Percentiles rank a stretch among this genome's conserved stretches.
Evolutionary conservation across 2,797 vertebrate species (phyloP).

Genomic region (Dryobates pubescens): DNA sequence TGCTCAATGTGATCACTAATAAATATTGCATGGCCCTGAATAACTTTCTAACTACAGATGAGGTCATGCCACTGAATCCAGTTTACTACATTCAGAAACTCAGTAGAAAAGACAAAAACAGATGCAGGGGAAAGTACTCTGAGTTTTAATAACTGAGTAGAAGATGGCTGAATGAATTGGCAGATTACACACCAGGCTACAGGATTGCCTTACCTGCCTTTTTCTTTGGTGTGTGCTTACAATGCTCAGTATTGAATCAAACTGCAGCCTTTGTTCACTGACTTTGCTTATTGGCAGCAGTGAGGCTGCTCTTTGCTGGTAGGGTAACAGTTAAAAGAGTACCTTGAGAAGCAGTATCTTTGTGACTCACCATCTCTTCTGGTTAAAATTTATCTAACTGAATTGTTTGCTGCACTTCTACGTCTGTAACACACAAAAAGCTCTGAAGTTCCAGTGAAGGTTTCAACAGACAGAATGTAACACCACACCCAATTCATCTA

Average conservation of each 20-base stretch:
- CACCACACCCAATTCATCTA: not conserved
- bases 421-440: not conserved
- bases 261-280: not conserved
- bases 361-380: not conserved
- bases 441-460: not conserved
- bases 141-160: not conserved
- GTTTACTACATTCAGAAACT: not conserved
- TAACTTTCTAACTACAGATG: not conserved
- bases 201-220: not conserved
- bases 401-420: not conserved
- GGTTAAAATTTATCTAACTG: not conserved
- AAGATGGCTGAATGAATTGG: not conserved
- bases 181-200: not conserved
- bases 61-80: not conserved
- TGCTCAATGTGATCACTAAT: not conserved
- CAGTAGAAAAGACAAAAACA: not conserved
- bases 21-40: not conserved
- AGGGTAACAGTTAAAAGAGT: not conserved
- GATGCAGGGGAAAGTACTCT: fast-evolving
- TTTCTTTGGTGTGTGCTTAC: not conserved
- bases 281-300: not conserved
- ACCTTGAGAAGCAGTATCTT: not conserved
- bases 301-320: not conserved
- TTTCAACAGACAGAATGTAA: not conserved
- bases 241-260: slow-evolving; percentile 8